A percentile compares a stretch with the other conserved stretches of the same genome.
Conservation (phyloP, 2,797 vertebrate genomes). For the Chloroceryle inda region DNA sequence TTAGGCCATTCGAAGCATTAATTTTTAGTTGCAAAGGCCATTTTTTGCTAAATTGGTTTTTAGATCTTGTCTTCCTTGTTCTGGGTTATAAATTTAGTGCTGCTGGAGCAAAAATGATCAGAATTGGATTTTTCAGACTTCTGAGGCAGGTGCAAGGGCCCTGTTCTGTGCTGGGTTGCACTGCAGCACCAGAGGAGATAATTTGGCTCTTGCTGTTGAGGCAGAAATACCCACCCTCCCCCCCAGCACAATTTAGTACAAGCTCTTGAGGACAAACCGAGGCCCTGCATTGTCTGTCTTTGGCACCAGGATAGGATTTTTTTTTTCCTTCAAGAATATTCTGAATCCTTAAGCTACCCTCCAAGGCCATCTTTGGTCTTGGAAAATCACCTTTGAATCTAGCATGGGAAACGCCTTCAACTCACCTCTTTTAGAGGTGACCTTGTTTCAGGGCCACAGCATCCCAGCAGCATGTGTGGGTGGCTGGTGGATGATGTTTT, state of each 20-base stretch:
- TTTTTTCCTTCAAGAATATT: background rate
- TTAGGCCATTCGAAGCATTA: constrained; percentile 62
- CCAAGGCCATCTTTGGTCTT: background rate
- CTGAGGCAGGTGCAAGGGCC: constrained; percentile 9
- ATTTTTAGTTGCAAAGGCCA: constrained; percentile 66
- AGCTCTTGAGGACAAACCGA: background rate
- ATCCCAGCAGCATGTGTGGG: constrained; percentile 13
- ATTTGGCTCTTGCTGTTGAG: background rate
- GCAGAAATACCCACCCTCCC: background rate
- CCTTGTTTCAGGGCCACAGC: constrained; percentile 34
- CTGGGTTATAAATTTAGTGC: constrained; percentile 55
- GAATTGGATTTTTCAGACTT: constrained; percentile 37
- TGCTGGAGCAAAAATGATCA: constrained; percentile 43
- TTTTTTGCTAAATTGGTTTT: constrained; percentile 73
- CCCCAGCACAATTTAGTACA: background rate
- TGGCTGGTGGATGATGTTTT: constrained; percentile 54
- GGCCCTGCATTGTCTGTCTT: background rate
- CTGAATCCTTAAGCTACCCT: constrained; percentile 10
- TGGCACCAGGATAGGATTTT: background rate
- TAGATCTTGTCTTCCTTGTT: constrained; percentile 60
- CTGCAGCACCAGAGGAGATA: background rate
- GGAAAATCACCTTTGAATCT: background rate
- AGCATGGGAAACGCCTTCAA: background rate
- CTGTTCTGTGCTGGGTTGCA: background rate
- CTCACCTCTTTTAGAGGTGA: constrained; percentile 63